phyloP scores from a whole-genome alignment of 2,113 vertebrate species.

The Paedocypris sp. region DNA sequence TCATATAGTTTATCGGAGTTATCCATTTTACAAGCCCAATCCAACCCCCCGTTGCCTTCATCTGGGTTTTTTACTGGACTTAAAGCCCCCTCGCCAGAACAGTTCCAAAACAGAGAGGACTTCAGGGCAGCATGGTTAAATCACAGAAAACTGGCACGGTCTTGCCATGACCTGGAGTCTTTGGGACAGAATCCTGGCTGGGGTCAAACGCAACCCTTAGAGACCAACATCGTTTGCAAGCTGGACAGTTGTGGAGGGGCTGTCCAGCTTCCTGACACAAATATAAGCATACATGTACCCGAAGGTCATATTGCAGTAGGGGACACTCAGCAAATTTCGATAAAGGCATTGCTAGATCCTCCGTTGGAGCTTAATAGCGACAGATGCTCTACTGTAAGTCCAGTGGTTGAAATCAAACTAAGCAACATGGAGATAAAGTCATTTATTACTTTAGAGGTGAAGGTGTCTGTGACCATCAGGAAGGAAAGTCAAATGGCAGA shows the following conservation, averaged over 20 bases:
- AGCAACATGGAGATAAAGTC: conserved; percentile 86
- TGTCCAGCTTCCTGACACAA: conserved; percentile 85
- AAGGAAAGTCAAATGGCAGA: conserved; percentile 67
- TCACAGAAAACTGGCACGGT: conserved; percentile 87
- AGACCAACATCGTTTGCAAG: conserved; percentile 84
- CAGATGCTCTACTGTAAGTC: conserved; percentile 78
- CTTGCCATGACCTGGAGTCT: conserved; percentile 86
- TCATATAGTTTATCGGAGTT: conserved; percentile 93
- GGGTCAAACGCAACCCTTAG: conserved; percentile 94
- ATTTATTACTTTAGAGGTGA: conserved; percentile 78
- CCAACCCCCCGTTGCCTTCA: conserved; percentile 48
- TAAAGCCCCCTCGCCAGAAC: conserved; percentile 82
- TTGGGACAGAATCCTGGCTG: conserved; percentile 89
- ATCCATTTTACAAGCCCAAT: conserved; percentile 79
- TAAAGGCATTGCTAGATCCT: conserved; percentile 87
- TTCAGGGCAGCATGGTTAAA: conserved; percentile 90
- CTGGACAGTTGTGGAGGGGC: conserved; percentile 80
- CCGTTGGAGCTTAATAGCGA: conserved; percentile 86
- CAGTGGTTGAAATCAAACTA: conserved; percentile 84
- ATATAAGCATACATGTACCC: conserved; percentile 79
- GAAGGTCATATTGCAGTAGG: conserved; percentile 79
- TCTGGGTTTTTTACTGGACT: conserved; percentile 74
- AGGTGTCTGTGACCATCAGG: conserved; percentile 70
- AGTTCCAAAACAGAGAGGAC: conserved; percentile 92
- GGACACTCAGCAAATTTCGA: conserved; percentile 82